A percentile compares a stretch with the other conserved stretches of the same genome.
Evolutionary conservation across 35 echinoderm and acorn worm genomes (phyloP).

Genomic region (Eucidaris tribuloides): DNA sequence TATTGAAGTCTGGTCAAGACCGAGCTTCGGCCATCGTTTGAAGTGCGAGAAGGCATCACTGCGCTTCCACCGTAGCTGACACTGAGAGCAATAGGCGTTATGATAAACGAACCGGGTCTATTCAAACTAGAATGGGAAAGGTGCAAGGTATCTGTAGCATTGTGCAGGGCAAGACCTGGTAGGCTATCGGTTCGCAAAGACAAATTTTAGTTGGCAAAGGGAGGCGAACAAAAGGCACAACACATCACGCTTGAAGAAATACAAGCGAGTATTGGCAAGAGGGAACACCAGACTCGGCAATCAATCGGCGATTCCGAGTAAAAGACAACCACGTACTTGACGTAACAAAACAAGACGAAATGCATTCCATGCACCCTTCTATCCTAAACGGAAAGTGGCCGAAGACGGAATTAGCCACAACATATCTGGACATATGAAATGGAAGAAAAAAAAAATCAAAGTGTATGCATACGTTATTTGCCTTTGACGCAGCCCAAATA

Average conservation of each 20-base stretch:
- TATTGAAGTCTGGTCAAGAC: not conserved
- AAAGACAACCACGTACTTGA: not conserved
- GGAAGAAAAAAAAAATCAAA: too few species aligned
- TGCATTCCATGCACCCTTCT: slow-evolving; percentile 19
- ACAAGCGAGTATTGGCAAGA: not conserved
- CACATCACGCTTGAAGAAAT: not conserved
- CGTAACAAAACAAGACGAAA: not conserved
- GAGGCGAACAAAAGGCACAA: not conserved
- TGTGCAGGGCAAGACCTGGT: not conserved
- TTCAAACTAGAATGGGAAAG: too few species aligned
- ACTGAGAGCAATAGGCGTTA: too few species aligned
- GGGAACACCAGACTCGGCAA: not conserved
- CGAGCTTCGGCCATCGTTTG: not conserved
- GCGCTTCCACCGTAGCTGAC: too few species aligned
- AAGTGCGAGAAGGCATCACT: too few species aligned
- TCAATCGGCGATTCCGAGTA: not conserved
- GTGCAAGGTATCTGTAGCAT: too few species aligned
- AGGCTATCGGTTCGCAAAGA: not conserved
- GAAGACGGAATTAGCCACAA: slow-evolving; percentile 20
- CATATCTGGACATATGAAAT: slow-evolving; percentile 36
- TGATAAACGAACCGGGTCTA: too few species aligned
- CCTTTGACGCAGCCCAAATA: too few species aligned
- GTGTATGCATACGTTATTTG: too few species aligned
- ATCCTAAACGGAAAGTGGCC: slow-evolving; percentile 35
- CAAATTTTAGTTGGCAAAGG: slow-evolving; percentile 36